These are phyloP conservation scores for Ophiodon elongatus DNA, from an alignment of 2,113 vertebrate genomes.

Conservation along the genomic window DNA sequence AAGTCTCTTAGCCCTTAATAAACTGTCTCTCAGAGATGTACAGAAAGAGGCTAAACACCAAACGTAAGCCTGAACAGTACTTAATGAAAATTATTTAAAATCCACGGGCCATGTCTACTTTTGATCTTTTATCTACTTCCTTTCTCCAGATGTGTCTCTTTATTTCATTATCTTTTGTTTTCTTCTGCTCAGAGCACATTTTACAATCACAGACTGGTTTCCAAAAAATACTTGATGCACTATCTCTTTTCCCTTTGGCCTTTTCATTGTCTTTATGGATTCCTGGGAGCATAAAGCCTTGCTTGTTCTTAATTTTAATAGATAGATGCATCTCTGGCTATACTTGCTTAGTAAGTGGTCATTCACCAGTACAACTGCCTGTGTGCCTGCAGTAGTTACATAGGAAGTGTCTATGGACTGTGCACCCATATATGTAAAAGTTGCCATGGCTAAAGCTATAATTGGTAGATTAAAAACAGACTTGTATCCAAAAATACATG, in stretches of 20 bases:
- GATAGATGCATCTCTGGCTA: constrained; percentile 12
- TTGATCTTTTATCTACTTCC: constrained; percentile 34
- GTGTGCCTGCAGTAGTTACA: constrained; percentile 12
- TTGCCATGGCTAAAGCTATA: constrained; percentile 26
- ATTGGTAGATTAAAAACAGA: constrained; percentile 36
- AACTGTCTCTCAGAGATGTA: constrained; percentile 85
- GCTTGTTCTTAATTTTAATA: constrained; percentile 30
- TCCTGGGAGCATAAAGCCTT: constrained; percentile 8
- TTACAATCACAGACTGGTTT: constrained; percentile 41
- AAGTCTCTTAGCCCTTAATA: constrained; percentile 21
- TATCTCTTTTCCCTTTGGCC: constrained; percentile 11
- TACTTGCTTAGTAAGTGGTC: constrained; percentile 10
- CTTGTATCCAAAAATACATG: constrained; percentile 34
- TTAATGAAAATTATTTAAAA: constrained; percentile 67
- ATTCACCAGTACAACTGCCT: constrained; percentile 7
- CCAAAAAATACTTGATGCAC: constrained; percentile 14
- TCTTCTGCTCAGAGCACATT: constrained; percentile 23
- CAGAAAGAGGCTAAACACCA: constrained; percentile 90
- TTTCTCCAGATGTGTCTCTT: constrained; percentile 30
- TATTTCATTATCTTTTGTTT: constrained; percentile 45
- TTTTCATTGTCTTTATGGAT: constrained; percentile 16
- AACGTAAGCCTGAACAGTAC: constrained; percentile 85
- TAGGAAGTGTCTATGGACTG: neutral
- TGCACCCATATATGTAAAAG: constrained; percentile 16
- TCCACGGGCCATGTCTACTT: constrained; percentile 50